phyloP scores from a whole-genome alignment of 2,113 vertebrate species.

The Pelecanus crispus region DNA sequence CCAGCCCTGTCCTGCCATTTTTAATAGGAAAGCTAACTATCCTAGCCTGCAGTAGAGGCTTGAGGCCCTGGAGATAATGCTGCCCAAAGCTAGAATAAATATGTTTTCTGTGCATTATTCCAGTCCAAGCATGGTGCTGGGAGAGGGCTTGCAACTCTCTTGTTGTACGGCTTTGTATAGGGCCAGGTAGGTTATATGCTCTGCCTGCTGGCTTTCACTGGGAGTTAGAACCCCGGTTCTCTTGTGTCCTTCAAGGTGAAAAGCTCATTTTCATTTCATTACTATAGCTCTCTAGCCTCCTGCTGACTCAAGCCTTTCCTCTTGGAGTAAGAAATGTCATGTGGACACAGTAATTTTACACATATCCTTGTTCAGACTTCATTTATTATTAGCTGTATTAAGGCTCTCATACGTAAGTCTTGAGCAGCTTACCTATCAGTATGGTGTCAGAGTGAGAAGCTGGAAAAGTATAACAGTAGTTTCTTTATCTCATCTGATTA shows the following conservation, averaged over 20 bases:
- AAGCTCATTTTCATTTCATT: conserved; percentile 7
- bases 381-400: conserved; percentile 4
- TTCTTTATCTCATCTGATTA: neutral
- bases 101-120: neutral
- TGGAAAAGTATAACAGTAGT: neutral
- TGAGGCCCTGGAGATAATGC: neutral
- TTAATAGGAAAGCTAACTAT: neutral
- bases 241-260: neutral
- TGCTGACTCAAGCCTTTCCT: conserved; percentile 16
- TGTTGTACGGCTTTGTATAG: neutral
- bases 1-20: neutral
- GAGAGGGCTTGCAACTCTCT: neutral
- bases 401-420: neutral
- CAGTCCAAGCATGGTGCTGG: neutral
- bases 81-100: neutral
- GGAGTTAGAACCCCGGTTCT: neutral
- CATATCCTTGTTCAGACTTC: neutral
- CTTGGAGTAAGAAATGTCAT: neutral
- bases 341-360: neutral
- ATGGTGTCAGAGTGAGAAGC: neutral
- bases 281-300: neutral
- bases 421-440: neutral
- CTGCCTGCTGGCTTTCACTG: neutral
- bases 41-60: neutral
- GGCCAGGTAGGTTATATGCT: neutral